Evolutionary conservation across 1,140 invertebrate genomes (phyloP).

Genomic region (Caenorhabditis remanei): DNA sequence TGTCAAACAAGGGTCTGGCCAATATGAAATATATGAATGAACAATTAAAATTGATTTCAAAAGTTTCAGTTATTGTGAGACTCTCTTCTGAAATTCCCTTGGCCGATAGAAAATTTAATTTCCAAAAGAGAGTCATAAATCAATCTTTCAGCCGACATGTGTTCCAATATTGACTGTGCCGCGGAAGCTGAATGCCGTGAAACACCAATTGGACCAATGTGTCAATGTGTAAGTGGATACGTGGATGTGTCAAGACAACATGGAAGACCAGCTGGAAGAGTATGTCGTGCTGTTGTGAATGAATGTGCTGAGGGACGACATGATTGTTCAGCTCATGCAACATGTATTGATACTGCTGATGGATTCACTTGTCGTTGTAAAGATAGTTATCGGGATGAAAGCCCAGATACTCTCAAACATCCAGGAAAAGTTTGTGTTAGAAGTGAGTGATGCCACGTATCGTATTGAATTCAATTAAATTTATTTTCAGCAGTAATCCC

Average conservation of each 20-base stretch:
- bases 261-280: conserved; percentile 72
- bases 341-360: conserved; percentile 78
- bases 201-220: conserved; percentile 70
- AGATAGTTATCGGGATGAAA: conserved; percentile 74
- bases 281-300: conserved; percentile 73
- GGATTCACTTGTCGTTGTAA: conserved; percentile 78
- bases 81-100: no score
- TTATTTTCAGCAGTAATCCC: conserved; percentile 69
- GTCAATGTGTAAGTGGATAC: conserved; percentile 71
- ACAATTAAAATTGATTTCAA: no score
- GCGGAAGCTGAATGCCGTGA: conserved; percentile 77
- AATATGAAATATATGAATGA: no score
- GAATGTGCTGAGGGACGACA: conserved; percentile 74
- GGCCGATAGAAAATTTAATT: no score
- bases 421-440: conserved; percentile 74
- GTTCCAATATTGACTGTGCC: conserved; percentile 73
- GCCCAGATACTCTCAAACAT: conserved; percentile 64
- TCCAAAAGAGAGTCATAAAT: conserved; percentile 9
- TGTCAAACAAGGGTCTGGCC: not conserved
- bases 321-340: conserved; percentile 77
- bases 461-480: not conserved
- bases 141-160: conserved; percentile 69
- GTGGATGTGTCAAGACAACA: conserved; percentile 75
- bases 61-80: no score
- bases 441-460: conserved; percentile 60